Evolutionary conservation across 1,140 invertebrate genomes (phyloP), one percentile per base, ranked within the genome.

Genomic region (Meloidogyne chitwoodi): DNA sequence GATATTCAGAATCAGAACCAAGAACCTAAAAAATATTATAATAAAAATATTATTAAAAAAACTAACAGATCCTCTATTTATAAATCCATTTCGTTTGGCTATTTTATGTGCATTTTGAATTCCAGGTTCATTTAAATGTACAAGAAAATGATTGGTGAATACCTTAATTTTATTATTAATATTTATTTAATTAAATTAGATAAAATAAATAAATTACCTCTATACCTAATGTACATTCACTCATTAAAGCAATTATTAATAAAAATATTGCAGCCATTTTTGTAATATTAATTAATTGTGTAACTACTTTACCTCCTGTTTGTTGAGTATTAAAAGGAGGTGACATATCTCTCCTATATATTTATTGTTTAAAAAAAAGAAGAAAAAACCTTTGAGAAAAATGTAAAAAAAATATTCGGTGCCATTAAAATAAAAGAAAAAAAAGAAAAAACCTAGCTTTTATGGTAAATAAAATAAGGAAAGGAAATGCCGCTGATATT

Each of bases 101-200:
- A 86, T 77, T 41, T 76, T 62, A 70, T 86, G 85, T 19, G 85
- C 85, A 77, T 86, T 74, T 34, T 87, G 85, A 44, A 80, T 61
- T 26, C 85, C 84, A 34, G 84, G 77, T 69, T 84, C 68, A 66
- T 81, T 77, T 29, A 81, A 82, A 72, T 87, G 85, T 56, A 86
- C 85, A 71, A 85, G 81, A 80, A 86, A 86, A 78, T 86, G 83
- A 71, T 87, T 87, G 44, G 84, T 87, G 77, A 83, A 86, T 22
- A 85, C 83, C 68, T 85, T 73, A 48, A 84, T 3, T 31, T 31
- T 27, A 31, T 31, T 2, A 31, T 31, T 31, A 38, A 8, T 8
- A 10, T 31, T 31, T 3, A 38, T 4, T 38, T 3, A 10, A 38
- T 8, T 38, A 8, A 38, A 6, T 38, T 38, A 38, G 10, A 38